Evolutionary conservation across 2,888 invertebrate species (phyloP).

Genomic region (Cerastis leucographa): DNA sequence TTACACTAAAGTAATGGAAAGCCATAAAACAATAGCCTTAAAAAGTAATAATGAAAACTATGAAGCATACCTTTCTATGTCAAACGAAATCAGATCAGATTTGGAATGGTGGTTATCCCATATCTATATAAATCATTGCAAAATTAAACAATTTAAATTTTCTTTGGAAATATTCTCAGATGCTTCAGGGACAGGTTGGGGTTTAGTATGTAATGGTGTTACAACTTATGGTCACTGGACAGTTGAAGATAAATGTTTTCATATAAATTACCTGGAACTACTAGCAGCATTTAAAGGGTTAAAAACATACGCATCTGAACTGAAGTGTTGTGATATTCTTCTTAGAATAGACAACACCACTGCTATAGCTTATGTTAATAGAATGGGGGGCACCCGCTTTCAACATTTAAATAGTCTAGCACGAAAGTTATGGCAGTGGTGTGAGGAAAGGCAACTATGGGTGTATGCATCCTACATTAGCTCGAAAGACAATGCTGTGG

Average conservation of each 20-base stretch:
- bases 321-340: constrained; percentile 8
- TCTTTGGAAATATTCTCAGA: constrained; percentile 28
- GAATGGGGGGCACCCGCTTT: constrained; percentile 19
- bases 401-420: constrained; percentile 16
- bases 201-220: constrained; percentile 14
- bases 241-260: background rate
- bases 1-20: constrained; percentile 67
- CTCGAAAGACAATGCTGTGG: background rate
- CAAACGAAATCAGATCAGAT: constrained; percentile 10
- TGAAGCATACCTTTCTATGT: background rate
- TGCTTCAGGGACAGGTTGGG: constrained; percentile 26
- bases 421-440: constrained; percentile 27
- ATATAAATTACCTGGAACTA: constrained; percentile 1
- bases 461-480: constrained; percentile 10
- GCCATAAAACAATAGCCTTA: constrained; percentile 39
- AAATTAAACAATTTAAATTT: constrained; percentile 22
- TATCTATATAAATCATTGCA: background rate
- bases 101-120: constrained; percentile 15
- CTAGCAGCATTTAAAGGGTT: constrained; percentile 4
- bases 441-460: constrained; percentile 26
- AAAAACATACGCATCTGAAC: background rate
- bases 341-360: constrained; percentile 32
- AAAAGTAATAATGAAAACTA: constrained; percentile 18
- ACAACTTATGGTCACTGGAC: constrained; percentile 20
- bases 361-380: constrained; percentile 28